Evolutionary conservation across 2,888 invertebrate species (phyloP).

Genomic region (Lymantria monacha): DNA sequence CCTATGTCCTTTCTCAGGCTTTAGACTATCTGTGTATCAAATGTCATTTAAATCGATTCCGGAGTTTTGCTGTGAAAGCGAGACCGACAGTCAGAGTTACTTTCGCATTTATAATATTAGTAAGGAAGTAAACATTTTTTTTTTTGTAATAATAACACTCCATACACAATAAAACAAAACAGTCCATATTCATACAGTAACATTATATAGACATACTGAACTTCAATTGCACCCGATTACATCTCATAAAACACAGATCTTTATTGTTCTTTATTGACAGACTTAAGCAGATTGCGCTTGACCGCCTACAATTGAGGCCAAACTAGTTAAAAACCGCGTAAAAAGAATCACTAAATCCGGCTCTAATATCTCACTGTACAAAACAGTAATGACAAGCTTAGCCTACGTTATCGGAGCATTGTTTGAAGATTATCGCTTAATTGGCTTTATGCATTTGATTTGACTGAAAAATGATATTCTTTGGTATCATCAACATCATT

Average conservation of each 20-base stretch:
- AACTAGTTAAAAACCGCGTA: constrained; percentile 15
- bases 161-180: too few species aligned
- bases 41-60: too few species aligned
- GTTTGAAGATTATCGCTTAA: not conserved
- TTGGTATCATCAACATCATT: too few species aligned
- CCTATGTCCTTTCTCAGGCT: too few species aligned
- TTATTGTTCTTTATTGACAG: constrained; percentile 2
- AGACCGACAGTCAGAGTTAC: too few species aligned
- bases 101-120: too few species aligned
- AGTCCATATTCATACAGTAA: too few species aligned
- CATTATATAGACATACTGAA: too few species aligned
- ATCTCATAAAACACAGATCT: not conserved
- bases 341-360: constrained; percentile 18
- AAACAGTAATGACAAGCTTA: constrained; percentile 17
- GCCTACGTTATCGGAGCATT: constrained; percentile 15
- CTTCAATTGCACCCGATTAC: not conserved
- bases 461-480: not conserved
- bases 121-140: too few species aligned
- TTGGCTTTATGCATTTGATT: not conserved
- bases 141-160: too few species aligned
- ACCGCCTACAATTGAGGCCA: constrained; percentile 27
- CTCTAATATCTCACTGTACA: constrained; percentile 16
- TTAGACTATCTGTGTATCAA: too few species aligned
- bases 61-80: too few species aligned
- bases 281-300: constrained; percentile 24